Conservation (phyloP, 2,113 vertebrate species). For the Anthoscopus minutus region DNA sequence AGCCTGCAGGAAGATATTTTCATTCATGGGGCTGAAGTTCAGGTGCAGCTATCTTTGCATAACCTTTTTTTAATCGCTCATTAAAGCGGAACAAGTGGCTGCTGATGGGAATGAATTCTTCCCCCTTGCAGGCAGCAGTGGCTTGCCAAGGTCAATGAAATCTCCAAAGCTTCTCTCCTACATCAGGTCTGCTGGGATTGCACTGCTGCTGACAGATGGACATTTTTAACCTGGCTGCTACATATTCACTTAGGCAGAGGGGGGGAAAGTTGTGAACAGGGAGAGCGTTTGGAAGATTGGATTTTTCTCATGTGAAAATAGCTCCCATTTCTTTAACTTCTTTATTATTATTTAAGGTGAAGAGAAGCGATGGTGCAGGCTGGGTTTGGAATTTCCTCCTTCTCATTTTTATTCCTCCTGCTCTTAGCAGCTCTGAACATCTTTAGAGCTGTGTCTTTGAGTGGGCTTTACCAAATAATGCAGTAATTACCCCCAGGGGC, state of each 20-base stretch:
- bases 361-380: neutral
- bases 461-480: neutral
- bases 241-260: neutral
- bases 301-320: neutral
- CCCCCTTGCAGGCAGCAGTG: neutral
- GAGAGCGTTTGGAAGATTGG: neutral
- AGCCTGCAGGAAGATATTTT: neutral
- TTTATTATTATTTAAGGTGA: neutral
- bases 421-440: neutral
- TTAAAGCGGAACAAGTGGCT: conserved; percentile 1
- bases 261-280: neutral
- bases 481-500: neutral
- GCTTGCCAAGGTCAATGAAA: conserved; percentile 6
- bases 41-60: conserved; percentile 11
- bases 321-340: neutral
- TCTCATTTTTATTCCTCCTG: neutral
- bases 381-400: neutral
- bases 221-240: neutral
- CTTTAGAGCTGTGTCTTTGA: neutral
- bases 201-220: neutral
- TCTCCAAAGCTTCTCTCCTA: neutral
- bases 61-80: conserved; percentile 43
- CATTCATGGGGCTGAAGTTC: neutral
- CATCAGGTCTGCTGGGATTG: neutral
- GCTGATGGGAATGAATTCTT: neutral